Percentiles rank a stretch among this genome's conserved stretches.
Conservation (phyloP, 2,888 invertebrate species). For the Thera britannica region DNA sequence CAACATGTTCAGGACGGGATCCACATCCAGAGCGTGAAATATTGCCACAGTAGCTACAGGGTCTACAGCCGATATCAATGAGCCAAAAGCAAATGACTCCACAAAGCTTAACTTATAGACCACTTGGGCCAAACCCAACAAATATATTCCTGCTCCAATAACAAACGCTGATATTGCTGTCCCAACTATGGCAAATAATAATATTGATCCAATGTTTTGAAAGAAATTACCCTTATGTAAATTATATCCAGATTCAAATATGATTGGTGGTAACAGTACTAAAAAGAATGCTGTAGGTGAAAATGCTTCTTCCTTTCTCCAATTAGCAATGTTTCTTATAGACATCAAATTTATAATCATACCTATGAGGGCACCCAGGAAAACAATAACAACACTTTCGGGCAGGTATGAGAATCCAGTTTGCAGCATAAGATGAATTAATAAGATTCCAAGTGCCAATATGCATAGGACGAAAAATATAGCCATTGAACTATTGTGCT, state of each 20-base stretch:
- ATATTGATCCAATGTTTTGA: conserved; percentile 99
- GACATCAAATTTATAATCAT: conserved; percentile 95
- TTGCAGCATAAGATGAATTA: conserved; percentile 97
- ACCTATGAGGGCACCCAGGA: conserved; percentile 96
- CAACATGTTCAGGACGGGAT: conserved; percentile 99
- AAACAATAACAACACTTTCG: conserved; percentile 98
- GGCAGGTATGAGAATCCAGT: conserved; percentile 98
- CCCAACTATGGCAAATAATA: conserved; percentile 98
- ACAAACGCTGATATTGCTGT: conserved; percentile 98
- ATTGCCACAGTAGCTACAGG: conserved; percentile 99
- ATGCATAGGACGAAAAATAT: conserved; percentile 99
- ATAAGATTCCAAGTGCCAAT: conserved; percentile 95
- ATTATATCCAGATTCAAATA: conserved; percentile 99
- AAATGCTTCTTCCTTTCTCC: conserved; percentile 99
- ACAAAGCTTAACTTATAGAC: conserved; percentile 97
- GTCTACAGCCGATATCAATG: conserved; percentile 98
- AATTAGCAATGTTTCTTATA: conserved; percentile 94
- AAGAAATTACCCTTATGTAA: conserved; percentile 98
- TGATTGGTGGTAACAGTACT: conserved; percentile 98
- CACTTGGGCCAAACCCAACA: conserved; percentile 95
- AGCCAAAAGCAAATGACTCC: conserved; percentile 99
- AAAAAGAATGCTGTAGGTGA: conserved; percentile 99
- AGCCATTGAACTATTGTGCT: conserved; percentile 98
- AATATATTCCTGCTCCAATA: conserved; percentile 97
- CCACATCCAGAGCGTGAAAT: conserved; percentile 98